A percentile compares a stretch with the other conserved stretches of the same genome.
Conservation (phyloP, 2,113 vertebrate species). For the Casuarius casuarius region DNA sequence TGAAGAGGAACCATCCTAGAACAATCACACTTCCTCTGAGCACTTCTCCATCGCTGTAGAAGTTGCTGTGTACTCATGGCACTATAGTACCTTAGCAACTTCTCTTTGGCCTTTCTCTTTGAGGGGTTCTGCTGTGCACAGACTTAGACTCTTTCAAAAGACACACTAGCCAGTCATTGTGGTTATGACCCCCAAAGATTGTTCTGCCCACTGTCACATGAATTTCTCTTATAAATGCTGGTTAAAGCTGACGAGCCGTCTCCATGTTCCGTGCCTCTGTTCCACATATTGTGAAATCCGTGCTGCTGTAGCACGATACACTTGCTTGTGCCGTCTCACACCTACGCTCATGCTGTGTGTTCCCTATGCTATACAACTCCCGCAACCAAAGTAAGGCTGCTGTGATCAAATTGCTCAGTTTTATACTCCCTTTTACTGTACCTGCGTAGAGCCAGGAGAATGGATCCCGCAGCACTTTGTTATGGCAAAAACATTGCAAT, state of each 20-base stretch:
- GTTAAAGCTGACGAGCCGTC: not conserved
- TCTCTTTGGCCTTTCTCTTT: not conserved
- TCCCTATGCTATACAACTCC: not conserved
- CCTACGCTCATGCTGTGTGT: not conserved
- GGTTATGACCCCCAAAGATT: too few relatives aligned
- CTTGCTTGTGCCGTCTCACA: not conserved
- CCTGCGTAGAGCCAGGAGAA: not conserved
- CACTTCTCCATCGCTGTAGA: slow-evolving; percentile 59
- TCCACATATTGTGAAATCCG: not conserved
- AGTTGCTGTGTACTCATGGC: not conserved
- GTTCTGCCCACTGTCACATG: not conserved
- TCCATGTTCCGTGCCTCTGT: not conserved
- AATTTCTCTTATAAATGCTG: not conserved
- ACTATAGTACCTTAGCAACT: not conserved
- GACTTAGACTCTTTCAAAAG: not conserved
- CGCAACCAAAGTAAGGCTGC: not conserved
- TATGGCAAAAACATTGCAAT: not conserved
- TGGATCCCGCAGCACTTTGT: not conserved
- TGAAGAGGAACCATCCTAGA: slow-evolving; percentile 53
- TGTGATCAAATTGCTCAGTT: not conserved
- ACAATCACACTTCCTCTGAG: slow-evolving; percentile 40
- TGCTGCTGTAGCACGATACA: not conserved
- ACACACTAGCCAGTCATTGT: not conserved
- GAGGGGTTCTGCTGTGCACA: not conserved
- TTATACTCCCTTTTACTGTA: not conserved